Conservation (phyloP, 2,888 invertebrate genomes). For the Hyppa rectilinea region DNA sequence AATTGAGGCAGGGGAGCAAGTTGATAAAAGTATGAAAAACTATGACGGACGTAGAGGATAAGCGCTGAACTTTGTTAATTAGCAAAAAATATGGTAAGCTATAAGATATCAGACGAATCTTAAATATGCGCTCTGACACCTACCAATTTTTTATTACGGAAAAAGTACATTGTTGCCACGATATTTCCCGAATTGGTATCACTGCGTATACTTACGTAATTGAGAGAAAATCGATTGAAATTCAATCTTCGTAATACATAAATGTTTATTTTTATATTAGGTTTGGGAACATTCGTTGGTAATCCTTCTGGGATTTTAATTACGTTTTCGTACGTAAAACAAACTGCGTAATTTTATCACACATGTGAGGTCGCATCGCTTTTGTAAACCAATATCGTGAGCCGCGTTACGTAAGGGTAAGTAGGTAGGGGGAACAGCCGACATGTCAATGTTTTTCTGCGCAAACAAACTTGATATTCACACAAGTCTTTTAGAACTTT, state of each 20-base stretch:
- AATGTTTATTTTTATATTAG: constrained; percentile 43
- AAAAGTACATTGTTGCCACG: neutral
- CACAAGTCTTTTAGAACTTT: constrained; percentile 1
- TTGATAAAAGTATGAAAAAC: neutral
- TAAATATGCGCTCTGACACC: neutral
- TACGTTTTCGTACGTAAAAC: constrained; percentile 35
- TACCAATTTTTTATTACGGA: neutral
- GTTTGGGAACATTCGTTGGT: constrained; percentile 25
- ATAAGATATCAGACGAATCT: constrained; percentile 7
- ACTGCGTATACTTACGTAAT: constrained; percentile 17
- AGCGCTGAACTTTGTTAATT: constrained; percentile 40
- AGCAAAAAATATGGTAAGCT: constrained; percentile 23
- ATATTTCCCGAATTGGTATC: neutral
- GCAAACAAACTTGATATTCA: constrained; percentile 1
- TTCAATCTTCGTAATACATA: constrained; percentile 36
- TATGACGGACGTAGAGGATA: neutral
- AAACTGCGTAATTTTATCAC: constrained; percentile 65
- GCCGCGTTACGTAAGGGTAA: constrained; percentile 12
- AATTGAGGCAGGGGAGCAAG: neutral
- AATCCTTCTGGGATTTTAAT: constrained; percentile 45
- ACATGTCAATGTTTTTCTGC: neutral
- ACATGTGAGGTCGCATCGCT: constrained; percentile 17
- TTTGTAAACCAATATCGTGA: constrained; percentile 35
- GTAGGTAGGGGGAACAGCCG: neutral
- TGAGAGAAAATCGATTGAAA: constrained; percentile 25